Base-by-base conservation (phyloP, 1,140 invertebrate genomes). In the Pygmarrhopalites habei region DNA sequence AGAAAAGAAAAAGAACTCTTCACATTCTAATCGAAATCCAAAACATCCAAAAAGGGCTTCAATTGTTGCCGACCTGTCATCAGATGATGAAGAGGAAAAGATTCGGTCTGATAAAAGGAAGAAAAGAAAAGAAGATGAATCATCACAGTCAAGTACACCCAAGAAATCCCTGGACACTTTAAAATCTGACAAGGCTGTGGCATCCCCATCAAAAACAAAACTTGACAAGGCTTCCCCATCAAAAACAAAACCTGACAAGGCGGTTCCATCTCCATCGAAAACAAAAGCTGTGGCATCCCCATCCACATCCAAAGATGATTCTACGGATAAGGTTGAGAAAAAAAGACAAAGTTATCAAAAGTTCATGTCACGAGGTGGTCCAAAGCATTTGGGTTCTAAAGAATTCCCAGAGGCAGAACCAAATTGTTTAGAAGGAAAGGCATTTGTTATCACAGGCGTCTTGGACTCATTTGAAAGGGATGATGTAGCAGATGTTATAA, bases 391-490 rank as follows among this genome's bases (percentile, higher is more conserved):
- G 15, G 91, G 90, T 10, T 79, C 82, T 2, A 93, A 93, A 76
- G 83, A 86, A 75, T 83, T 92, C 51, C 90, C 91, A 1, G 80
- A 86, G 76, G 90, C 90, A 32, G 80, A 80, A 60, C 81, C 85
- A 23, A 79, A 83, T 73, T 91, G 90, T 73, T 75, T 95, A 2
- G 81, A 82, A 56, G 86, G 87, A 57, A 75, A 88, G 65, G 86
- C 83, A 28, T 94, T 96, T 75, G 76, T 95, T 10, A 77, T 92
- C 46, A 94, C 90, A 62, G 93, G 93, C 23, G 86, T 95, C 4
- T 77, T 93, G 14, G 92, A 95, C 73, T 92, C 89, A 0, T 79
- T 96, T 67, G 90, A 93, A 73, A 79, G 87, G 30, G 87, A 92
- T 32, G 90, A 93, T 71, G 82, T 84, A 23, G 81, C 82, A 44